Conservation (phyloP, 2,113 vertebrate species). For the Bambusicola thoracicus region DNA sequence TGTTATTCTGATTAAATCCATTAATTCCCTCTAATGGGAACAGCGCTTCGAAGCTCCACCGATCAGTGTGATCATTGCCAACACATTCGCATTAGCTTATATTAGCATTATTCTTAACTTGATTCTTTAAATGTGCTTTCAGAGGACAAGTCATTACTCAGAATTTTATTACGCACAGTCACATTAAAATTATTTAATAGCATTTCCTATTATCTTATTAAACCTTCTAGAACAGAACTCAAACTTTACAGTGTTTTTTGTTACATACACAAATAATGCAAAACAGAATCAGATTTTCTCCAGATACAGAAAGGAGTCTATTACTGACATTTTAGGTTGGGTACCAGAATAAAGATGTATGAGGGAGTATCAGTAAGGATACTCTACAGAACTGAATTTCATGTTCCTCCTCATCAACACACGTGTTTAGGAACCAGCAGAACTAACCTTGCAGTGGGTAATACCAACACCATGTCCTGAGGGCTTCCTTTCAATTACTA, state of each 20-base stretch:
- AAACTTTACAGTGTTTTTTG: background rate
- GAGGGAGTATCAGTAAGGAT: accelerated
- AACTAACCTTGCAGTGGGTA: background rate
- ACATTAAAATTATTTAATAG: background rate
- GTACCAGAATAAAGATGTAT: background rate
- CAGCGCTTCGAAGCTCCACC: background rate
- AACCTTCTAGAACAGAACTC: background rate
- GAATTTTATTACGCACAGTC: background rate
- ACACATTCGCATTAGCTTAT: background rate
- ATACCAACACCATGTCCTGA: background rate
- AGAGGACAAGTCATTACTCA: background rate
- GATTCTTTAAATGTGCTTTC: background rate
- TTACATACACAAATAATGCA: background rate
- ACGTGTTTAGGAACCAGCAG: accelerated
- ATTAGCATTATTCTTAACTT: background rate
- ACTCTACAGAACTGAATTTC: background rate
- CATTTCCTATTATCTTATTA: background rate
- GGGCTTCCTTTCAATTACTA: background rate
- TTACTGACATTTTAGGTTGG: background rate
- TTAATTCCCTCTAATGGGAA: background rate
- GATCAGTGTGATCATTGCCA: background rate
- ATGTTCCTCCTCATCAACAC: background rate
- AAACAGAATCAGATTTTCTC: background rate
- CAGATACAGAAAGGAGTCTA: background rate
- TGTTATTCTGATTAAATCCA: background rate